Evolutionary conservation across 2,888 invertebrate genomes (phyloP), one percentile per base, ranked within the genome.

Genomic region (Drosophila greeni): DNA sequence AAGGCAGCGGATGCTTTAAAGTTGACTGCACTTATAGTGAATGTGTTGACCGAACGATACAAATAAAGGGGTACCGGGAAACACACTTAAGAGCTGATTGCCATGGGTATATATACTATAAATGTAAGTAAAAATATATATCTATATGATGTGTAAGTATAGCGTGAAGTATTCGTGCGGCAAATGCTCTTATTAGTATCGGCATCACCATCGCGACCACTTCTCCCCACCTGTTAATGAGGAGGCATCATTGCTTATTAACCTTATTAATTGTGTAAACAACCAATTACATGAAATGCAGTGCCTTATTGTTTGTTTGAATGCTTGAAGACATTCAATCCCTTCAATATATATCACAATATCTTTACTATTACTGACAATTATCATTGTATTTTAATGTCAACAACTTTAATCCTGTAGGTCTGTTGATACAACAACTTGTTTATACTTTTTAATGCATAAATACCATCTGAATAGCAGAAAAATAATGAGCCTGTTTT

Each of bases 81-180:
- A 43, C 14, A 33, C 64, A 34, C 37, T 66, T 45, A 39, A 58
- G 49, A 67, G 53, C 43, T 59, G 59, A 59, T 67, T 58, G 58
- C 33, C 53, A 20, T 9, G 18, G 7, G 12, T 24, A 23, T 9
- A 23, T 6, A 6, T 12, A 2, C n/a, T 18, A 7, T 6, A 26
- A 9, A 9, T 14, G 7, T 4, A 8, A 5, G 7, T 39, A 20
- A 7, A 16, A 11, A 5, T 42, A 24, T 24, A 11, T 11, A 16
- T n/a, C 20, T 9, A 0, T 36, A 36, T 11, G 4, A 5, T 16
- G 16, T 18, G 8, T 14, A 8, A 7, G 18, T 45, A 14, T 0
- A 8, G 18, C 8, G 8, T 8, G 29, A 18, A 14, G 12, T 18
- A 11, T 9, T 29, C 12, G 16, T 18, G 45, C 12, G 18, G 8